A percentile compares a stretch with the other conserved stretches of the same genome.
phyloP scores from a whole-genome alignment of 1,140 invertebrate species.

The Diachasma alloeum region DNA sequence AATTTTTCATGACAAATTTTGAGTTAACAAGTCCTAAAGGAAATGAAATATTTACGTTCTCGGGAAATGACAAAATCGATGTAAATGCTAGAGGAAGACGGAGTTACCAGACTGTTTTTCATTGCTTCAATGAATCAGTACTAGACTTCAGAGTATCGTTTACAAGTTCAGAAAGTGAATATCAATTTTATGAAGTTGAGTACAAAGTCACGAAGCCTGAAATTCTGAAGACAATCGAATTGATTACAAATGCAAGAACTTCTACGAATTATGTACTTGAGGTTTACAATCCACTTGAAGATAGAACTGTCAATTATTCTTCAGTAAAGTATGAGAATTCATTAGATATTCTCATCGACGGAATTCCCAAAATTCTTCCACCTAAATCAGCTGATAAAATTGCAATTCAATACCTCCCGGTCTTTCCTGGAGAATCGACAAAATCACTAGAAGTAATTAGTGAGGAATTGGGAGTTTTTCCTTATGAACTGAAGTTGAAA shows the following conservation, averaged over 20 bases:
- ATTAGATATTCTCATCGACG: conserved; percentile 28
- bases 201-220: conserved; percentile 42
- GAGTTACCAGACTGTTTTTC: conserved; percentile 38
- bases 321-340: conserved; percentile 28
- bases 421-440: conserved; percentile 18
- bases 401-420: conserved; percentile 37
- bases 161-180: conserved; percentile 36
- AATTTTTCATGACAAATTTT: conserved; percentile 38
- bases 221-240: conserved; percentile 37
- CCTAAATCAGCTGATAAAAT: conserved; percentile 32
- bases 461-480: conserved; percentile 36
- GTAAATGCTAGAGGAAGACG: conserved; percentile 34
- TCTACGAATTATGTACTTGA: conserved; percentile 30
- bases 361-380: conserved; percentile 23
- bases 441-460: conserved; percentile 27
- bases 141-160: conserved; percentile 42
- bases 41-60: conserved; percentile 26
- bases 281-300: conserved; percentile 43
- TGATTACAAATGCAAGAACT: conserved; percentile 31
- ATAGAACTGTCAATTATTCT: conserved; percentile 20
- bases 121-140: conserved; percentile 37
- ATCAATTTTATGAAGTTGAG: conserved; percentile 44
- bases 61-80: conserved; percentile 36
- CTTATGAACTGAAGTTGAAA: conserved; percentile 43
- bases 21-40: conserved; percentile 21